Evolutionary conservation across 35 echinoderm and acorn worm genomes (phyloP).

Genomic region (Lytechinus pictus): DNA sequence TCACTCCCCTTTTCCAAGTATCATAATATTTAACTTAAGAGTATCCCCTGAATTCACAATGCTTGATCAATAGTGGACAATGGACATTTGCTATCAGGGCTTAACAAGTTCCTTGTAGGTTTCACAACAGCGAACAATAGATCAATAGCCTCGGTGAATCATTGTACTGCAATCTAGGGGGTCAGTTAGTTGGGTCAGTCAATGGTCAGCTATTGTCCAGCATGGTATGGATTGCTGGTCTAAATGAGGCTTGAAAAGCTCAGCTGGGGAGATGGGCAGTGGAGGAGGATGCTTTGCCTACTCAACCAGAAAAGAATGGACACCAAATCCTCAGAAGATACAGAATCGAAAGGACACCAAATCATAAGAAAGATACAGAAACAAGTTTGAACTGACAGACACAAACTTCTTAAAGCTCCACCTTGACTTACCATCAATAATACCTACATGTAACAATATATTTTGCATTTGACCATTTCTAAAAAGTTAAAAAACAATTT

Average conservation of each 20-base stretch:
- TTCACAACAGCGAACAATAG: background rate
- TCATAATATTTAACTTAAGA: background rate
- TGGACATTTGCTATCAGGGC: background rate
- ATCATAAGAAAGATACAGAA: no score
- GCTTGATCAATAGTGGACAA: background rate
- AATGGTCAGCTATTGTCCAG: background rate
- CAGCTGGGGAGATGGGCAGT: background rate
- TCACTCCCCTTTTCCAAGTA: background rate
- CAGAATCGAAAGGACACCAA: no score
- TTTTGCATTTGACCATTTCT: no score
- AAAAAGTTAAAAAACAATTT: no score
- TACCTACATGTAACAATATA: no score
- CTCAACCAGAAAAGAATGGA: background rate
- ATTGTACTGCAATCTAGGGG: background rate
- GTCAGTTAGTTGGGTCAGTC: background rate
- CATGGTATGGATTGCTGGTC: background rate
- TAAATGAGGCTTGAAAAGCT: background rate
- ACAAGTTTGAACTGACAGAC: no score
- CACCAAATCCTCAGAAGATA: background rate
- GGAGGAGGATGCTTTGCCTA: background rate
- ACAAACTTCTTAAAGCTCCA: no score
- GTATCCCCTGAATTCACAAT: background rate
- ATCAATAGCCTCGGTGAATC: background rate
- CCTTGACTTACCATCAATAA: no score
- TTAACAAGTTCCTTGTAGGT: background rate